These are phyloP conservation scores for Cheilinus undulatus DNA, from an alignment of 2,113 vertebrate species.

Conservation along the genomic window DNA sequence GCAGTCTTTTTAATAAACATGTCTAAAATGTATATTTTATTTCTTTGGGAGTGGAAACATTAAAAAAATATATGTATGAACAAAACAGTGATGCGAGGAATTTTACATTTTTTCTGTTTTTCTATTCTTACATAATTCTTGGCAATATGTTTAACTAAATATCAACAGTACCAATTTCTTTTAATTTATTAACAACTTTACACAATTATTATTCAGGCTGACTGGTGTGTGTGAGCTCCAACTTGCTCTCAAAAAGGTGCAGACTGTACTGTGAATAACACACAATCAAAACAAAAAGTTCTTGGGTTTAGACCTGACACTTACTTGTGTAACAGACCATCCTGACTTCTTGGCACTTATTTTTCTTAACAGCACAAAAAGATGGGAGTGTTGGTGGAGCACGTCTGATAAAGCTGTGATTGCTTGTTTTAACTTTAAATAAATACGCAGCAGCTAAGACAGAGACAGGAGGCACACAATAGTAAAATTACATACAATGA, in stretches of 20 bases:
- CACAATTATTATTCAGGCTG: background rate
- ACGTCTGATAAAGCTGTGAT: conserved; percentile 1
- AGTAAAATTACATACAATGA: conserved; percentile 25
- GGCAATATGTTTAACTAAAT: background rate
- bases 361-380: conserved; percentile 26
- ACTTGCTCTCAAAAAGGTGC: conserved; percentile 17
- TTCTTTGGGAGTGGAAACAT: conserved; percentile 25
- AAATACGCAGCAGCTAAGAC: conserved; percentile 66
- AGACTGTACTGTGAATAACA: conserved; percentile 1
- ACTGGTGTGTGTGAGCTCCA: background rate
- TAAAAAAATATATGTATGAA: background rate
- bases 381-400: background rate
- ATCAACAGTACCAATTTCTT: conserved; percentile 8
- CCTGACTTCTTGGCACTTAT: conserved; percentile 41
- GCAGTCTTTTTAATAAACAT: background rate
- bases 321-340: conserved; percentile 11
- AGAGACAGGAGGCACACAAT: conserved; percentile 28
- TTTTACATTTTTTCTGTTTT: background rate
- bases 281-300: conserved; percentile 8
- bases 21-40: conserved; percentile 26
- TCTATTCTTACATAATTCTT: background rate
- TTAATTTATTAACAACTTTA: background rate
- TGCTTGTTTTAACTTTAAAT: conserved; percentile 60
- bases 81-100: conserved; percentile 3
- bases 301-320: conserved; percentile 41